A percentile compares a stretch with the other conserved stretches of the same genome.
These are phyloP conservation scores for Acrobasis repandana DNA, from an alignment of 2,888 invertebrate species.

Conservation along the genomic window DNA sequence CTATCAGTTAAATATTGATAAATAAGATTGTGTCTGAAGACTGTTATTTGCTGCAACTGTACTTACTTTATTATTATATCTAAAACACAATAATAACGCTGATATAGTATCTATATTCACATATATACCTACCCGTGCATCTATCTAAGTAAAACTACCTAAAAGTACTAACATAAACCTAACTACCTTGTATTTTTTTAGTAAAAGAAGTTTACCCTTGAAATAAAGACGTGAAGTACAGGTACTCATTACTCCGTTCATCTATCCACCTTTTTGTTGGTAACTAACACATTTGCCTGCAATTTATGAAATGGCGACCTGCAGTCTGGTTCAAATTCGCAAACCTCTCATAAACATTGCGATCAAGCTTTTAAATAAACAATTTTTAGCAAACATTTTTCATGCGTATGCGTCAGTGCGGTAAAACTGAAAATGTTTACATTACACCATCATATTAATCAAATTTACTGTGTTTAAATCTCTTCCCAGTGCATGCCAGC, in stretches of 20 bases:
- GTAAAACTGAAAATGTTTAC: constrained; percentile 31
- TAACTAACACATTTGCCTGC: background rate
- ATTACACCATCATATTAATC: constrained; percentile 35
- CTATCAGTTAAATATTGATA: background rate
- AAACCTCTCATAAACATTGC: background rate
- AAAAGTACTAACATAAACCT: too few relatives aligned
- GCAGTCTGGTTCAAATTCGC: background rate
- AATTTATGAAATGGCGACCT: background rate
- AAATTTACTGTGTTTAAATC: constrained; percentile 29
- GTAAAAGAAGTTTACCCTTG: too few relatives aligned
- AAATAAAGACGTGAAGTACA: too few relatives aligned
- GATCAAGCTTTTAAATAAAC: background rate
- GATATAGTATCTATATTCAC: too few relatives aligned
- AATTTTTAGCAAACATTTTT: constrained; percentile 9
- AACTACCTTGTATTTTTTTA: too few relatives aligned
- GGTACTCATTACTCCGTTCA: too few relatives aligned
- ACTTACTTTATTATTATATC: background rate
- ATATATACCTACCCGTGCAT: too few relatives aligned
- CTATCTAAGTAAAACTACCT: too few relatives aligned
- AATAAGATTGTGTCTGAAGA: background rate
- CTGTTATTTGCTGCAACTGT: background rate
- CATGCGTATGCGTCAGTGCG: constrained; percentile 11
- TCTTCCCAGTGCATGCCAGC: constrained; percentile 27
- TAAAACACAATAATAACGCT: too few relatives aligned
- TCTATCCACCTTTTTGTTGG: too few relatives aligned